Base-by-base conservation (phyloP, 2,888 invertebrate genomes). In the Oxystoma pomonae region DNA sequence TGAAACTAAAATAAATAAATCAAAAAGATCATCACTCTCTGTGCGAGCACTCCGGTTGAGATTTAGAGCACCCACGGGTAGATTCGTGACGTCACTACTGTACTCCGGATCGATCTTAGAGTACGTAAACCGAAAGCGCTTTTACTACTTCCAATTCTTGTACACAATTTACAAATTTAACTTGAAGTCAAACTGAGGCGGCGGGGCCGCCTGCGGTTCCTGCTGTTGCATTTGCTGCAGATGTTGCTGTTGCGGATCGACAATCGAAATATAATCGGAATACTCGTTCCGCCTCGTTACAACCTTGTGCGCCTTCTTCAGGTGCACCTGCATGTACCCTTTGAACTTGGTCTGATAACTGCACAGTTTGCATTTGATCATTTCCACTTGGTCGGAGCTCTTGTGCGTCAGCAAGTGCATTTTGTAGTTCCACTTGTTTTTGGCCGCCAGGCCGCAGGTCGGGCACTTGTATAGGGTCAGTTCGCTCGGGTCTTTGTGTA, bases 381-480 rank as follows among this genome's bases (percentile, higher is more conserved):
- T 58, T 19, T 58, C 58, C 35, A 58, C 16, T 50, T 58, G 49
- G 1, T 22, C 58, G 17, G 16, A 16, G 58, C 49, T 58, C 18
- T 58, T 58, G 19, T 58, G 58, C 50, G 49, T 49, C 1, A 58
- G n/a, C 17, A 49, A 19, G 50, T 58, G 58, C 58, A 22, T 52
- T 52, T 52, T 19, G 18, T 20, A 19, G n/a, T 50, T 50, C 20
- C 18, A 50, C 16, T 19, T 21, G 9, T 21, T 50, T n/a, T 51
- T 52, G 20, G 52, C 52, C 7, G 20, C 16, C 3, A 58, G 49
- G 16, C 50, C 50, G 18, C 58, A 57, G 1, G n/a, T 17, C 1
- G 22, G 17, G 16, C 57, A 57, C 12, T 35, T 35, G 35, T 35
- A 35, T 12, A 35, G 12, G 12, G 35, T 35, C 35, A 35, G 12